Conservation (phyloP, 2,797 vertebrate genomes). For the Gallinago solitaria region DNA sequence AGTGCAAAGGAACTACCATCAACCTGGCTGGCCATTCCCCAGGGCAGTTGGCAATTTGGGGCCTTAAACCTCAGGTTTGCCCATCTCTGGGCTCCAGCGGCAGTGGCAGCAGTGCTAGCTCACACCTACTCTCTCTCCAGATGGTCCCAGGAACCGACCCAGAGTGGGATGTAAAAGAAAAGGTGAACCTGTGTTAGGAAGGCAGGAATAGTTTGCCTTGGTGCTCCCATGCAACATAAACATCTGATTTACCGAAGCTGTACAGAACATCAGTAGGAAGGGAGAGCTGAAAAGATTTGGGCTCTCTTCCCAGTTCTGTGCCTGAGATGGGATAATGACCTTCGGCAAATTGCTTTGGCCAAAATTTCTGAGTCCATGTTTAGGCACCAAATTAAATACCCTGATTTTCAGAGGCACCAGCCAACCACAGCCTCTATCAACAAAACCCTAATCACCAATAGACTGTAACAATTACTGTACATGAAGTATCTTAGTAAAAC, state of each 20-base stretch:
- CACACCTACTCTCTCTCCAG: neutral
- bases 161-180: neutral
- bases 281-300: neutral
- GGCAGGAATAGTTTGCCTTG: neutral
- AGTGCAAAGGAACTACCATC: neutral
- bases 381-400: slow-evolving; percentile 17
- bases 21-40: neutral
- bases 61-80: neutral
- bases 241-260: neutral
- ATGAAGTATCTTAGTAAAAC: neutral
- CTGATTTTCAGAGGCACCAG: slow-evolving; percentile 1
- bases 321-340: neutral
- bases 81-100: neutral
- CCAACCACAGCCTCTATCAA: neutral
- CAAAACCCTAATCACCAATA: neutral
- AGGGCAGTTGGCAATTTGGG: neutral
- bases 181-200: neutral
- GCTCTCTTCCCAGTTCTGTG: neutral
- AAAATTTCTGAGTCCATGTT: neutral
- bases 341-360: slow-evolving; percentile 6
- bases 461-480: neutral
- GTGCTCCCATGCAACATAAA: neutral
- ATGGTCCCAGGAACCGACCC: neutral
- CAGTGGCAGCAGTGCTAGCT: neutral
- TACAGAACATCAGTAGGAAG: neutral